Percentiles rank a stretch among this genome's conserved stretches.
Evolutionary conservation across 2,113 vertebrate genomes (phyloP).

Genomic region (pig (Sus scrofa)): DNA sequence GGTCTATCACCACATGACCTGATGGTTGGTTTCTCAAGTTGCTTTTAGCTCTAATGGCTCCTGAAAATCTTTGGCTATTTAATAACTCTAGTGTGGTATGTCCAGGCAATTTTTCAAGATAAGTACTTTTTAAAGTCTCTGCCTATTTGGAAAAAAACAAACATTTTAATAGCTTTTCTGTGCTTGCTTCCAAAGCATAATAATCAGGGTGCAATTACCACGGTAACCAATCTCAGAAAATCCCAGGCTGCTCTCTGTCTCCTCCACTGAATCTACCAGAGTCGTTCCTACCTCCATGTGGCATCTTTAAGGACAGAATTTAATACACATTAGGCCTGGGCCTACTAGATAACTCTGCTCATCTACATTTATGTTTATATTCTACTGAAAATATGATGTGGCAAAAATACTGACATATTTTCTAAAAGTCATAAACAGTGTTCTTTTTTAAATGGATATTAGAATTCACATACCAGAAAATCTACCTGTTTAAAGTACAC

Average conservation of each 20-base stretch:
- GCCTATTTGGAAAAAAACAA: slow-evolving; percentile 47
- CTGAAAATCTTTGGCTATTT: slow-evolving; percentile 12
- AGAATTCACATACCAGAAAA: slow-evolving; percentile 19
- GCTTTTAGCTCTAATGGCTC: slow-evolving; percentile 42
- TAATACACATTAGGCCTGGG: not conserved
- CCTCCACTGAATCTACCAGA: not conserved
- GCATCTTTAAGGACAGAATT: slow-evolving; percentile 17
- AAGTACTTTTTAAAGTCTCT: slow-evolving; percentile 51
- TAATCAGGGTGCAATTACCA: slow-evolving; percentile 61
- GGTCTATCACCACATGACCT: not conserved
- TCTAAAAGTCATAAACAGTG: not conserved
- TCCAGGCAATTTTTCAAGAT: slow-evolving; percentile 15
- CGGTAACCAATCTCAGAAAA: slow-evolving; percentile 64
- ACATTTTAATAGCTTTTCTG: slow-evolving; percentile 57
- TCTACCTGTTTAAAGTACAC: not conserved
- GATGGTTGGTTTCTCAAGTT: slow-evolving; percentile 7
- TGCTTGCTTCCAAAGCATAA: slow-evolving; percentile 53
- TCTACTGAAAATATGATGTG: slow-evolving; percentile 39
- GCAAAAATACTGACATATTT: slow-evolving; percentile 20
- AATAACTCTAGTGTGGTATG: slow-evolving; percentile 25
- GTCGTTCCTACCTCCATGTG: not conserved
- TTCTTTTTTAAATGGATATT: not conserved
- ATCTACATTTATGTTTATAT: not conserved
- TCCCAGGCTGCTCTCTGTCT: not conserved
- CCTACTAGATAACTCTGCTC: not conserved